Evolutionary conservation across 2,888 invertebrate species (phyloP).

Genomic region (Latrodectus hesperus): DNA sequence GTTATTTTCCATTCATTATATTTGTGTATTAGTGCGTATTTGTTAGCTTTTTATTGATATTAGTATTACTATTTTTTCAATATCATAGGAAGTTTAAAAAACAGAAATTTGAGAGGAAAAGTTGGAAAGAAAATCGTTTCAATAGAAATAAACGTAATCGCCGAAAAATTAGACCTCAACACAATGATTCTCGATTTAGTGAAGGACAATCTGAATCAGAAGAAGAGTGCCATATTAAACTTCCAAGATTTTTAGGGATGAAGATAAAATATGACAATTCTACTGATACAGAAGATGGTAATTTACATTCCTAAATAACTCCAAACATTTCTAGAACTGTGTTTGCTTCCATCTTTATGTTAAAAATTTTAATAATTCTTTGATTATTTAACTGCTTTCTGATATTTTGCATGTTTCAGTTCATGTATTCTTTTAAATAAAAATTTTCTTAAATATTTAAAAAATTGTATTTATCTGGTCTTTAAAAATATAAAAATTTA

Average conservation of each 20-base stretch:
- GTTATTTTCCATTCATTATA: background rate
- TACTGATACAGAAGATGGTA: constrained; percentile 6
- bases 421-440: no score
- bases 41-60: no score
- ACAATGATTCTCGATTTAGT: background rate
- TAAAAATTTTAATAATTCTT: background rate
- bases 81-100: constrained; percentile 21
- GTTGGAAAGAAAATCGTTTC: background rate
- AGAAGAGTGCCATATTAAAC: constrained; percentile 33
- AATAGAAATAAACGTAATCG: background rate
- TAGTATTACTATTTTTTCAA: background rate
- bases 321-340: background rate
- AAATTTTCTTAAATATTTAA: no score
- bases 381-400: background rate
- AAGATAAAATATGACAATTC: background rate
- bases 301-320: background rate
- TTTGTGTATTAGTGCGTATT: no score
- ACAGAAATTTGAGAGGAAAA: background rate
- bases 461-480: no score
- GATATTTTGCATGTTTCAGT: background rate
- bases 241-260: constrained; percentile 37
- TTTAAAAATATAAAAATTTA: no score
- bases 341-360: background rate
- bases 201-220: constrained; percentile 17
- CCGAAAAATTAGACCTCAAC: background rate